phyloP scores from a whole-genome alignment of 1,140 invertebrate genomes.

The Forficula auricularia region DNA sequence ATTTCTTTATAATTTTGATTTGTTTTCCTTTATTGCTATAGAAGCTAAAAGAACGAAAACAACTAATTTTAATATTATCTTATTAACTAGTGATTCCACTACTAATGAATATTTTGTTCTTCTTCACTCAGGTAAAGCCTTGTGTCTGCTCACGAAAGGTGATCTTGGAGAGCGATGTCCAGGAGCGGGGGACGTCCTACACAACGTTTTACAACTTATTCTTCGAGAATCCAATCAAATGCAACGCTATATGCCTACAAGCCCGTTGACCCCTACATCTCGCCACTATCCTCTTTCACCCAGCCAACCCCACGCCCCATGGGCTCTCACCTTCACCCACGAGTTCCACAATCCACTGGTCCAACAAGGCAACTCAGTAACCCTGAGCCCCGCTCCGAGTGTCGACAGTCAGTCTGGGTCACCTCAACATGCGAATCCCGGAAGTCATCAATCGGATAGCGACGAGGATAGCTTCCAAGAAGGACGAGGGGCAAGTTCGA shows the following conservation, averaged over 20 bases:
- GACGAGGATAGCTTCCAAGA: constrained; percentile 44
- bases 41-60: too few relatives aligned
- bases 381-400: constrained; percentile 72
- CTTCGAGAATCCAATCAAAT: constrained; percentile 59
- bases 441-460: constrained; percentile 54
- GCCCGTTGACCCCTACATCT: constrained; percentile 65
- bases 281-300: constrained; percentile 56
- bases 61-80: too few relatives aligned
- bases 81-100: too few relatives aligned
- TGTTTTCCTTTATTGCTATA: too few relatives aligned
- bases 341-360: constrained; percentile 29
- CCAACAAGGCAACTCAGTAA: constrained; percentile 58
- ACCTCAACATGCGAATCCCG: constrained; percentile 48
- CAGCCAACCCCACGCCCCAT: constrained; percentile 24
- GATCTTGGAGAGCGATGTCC: constrained; percentile 81
- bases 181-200: constrained; percentile 78
- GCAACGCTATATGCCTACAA: constrained; percentile 52
- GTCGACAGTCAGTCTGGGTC: constrained; percentile 72
- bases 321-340: constrained; percentile 47
- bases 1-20: too few relatives aligned
- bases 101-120: constrained; percentile 8
- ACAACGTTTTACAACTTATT: constrained; percentile 79
- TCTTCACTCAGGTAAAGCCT: constrained; percentile 53
- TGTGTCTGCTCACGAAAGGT: constrained; percentile 73
- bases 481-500: constrained; percentile 22